Percentiles rank a stretch among this genome's conserved stretches.
phyloP scores from a whole-genome alignment of 1,140 invertebrate species.

The Batillaria attramentaria region DNA sequence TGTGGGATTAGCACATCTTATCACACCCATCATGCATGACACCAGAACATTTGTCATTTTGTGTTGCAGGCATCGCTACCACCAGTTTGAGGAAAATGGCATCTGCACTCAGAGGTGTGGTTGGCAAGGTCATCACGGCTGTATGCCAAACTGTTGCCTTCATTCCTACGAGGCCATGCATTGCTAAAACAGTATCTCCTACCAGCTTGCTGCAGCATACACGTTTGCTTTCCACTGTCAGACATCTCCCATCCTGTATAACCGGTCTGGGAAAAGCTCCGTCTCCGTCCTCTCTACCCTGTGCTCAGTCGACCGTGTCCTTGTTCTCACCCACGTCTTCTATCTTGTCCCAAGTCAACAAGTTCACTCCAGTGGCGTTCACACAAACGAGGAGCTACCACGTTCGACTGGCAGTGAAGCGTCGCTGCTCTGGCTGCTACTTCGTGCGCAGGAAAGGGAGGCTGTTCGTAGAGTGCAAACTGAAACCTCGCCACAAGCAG shows the following conservation, averaged over 20 bases:
- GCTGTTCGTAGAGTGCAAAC: constrained; percentile 82
- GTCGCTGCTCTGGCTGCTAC: constrained; percentile 84
- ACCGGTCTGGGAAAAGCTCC: too few relatives aligned
- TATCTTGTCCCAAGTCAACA: background rate
- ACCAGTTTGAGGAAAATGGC: too few relatives aligned
- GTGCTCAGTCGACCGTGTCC: background rate
- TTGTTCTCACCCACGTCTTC: background rate
- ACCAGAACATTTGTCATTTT: background rate
- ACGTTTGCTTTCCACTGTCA: too few relatives aligned
- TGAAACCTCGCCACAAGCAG: constrained; percentile 85
- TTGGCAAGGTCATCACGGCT: background rate
- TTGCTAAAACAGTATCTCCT: too few relatives aligned
- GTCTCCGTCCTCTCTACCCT: background rate
- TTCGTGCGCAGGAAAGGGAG: constrained; percentile 79
- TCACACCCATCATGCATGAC: background rate
- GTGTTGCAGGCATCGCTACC: too few relatives aligned
- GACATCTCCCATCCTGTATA: background rate
- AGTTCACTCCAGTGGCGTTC: background rate
- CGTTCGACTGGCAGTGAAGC: constrained; percentile 76
- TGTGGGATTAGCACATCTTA: background rate
- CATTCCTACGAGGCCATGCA: too few relatives aligned
- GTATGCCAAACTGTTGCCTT: background rate
- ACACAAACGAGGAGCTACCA: constrained; percentile 68
- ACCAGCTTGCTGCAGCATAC: background rate
- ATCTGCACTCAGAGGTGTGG: background rate